Base-by-base conservation (phyloP, 2,888 invertebrate species). In the Cheilosia impressa region DNA sequence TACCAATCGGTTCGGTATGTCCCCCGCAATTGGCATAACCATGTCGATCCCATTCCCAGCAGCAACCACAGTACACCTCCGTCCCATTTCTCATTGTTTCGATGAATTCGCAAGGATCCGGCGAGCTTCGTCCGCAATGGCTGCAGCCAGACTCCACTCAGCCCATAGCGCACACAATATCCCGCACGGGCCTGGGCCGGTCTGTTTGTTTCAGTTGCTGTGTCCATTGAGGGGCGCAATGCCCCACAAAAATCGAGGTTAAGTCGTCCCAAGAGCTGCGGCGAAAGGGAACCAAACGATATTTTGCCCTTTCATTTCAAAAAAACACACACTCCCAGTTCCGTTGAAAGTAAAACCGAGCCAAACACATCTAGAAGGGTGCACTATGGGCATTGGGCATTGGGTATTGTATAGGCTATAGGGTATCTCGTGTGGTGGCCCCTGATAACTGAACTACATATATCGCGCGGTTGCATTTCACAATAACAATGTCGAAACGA, bases 371-470 rank as follows among this genome's bases (percentile, higher is more conserved):
- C 76, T 68, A 53, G 76, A 85, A 85, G 81, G 85, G 85, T 85
- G 85, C 85, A 77, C 81, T 85, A 85, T 85, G 85, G 85, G 50
- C 66, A 19, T 19, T 31, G 6, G 6, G 27, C 1, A 22, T 22
- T 1, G 22, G 22, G n/a, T n/a, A n/a, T n/a, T n/a, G n/a, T n/a
- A n/a, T n/a, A n/a, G n/a, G n/a, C n/a, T 27, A 1, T 5, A 27
- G 27, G 27, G 27, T 27, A 53, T 63, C 47, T 41, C 52, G 27
- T 62, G 13, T 19, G 22, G 41, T 27, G 19, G 22, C 57, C 45
- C 57, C 65, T 76, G 69, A 71, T 82, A 69, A 69, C 76, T 85
- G 85, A 85, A 85, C 85, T 77, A 85, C 85, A 85, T 85, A 75
- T 77, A 76, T 80, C 69, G 47, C 75, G 47, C 71, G 65, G 41